These are phyloP conservation scores for Popillia japonica DNA, from an alignment of 1,140 invertebrate species.

Conservation along the genomic window DNA sequence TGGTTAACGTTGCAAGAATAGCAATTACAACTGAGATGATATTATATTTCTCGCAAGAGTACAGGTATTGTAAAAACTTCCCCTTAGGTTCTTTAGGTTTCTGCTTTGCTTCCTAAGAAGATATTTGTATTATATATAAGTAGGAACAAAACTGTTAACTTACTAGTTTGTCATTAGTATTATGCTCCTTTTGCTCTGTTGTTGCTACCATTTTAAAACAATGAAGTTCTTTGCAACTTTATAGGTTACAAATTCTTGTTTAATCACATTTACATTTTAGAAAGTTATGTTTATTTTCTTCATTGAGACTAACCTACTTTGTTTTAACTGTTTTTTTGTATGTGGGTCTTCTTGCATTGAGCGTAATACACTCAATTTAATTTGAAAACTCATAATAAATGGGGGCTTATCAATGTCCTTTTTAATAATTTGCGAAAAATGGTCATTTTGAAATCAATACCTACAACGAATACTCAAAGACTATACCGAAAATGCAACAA, in stretches of 20 bases:
- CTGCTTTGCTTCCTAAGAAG: not conserved
- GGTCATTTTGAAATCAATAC: no score
- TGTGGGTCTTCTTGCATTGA: no score
- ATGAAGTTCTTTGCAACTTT: not conserved
- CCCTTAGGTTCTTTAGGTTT: not conserved
- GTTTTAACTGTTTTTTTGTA: no score
- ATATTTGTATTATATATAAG: not conserved
- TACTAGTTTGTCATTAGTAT: not conserved
- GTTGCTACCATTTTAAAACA: not conserved
- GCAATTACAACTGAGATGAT: conserved; percentile 19
- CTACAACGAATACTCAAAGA: no score
- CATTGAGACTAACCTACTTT: not conserved
- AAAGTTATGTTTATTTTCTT: not conserved
- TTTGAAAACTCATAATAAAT: no score
- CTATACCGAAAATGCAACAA: no score
- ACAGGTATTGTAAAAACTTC: not conserved
- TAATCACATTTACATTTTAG: conserved; percentile 1
- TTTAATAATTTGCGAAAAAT: no score
- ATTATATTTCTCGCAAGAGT: conserved; percentile 28
- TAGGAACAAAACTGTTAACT: not conserved
- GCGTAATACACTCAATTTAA: no score
- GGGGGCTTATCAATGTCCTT: no score
- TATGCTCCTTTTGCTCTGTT: not conserved
- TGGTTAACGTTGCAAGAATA: not conserved
- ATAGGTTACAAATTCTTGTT: not conserved